Evolutionary conservation across 1,140 invertebrate species (phyloP), one percentile per base, ranked within the genome.

Genomic region (Chrysomallon squamiferum): DNA sequence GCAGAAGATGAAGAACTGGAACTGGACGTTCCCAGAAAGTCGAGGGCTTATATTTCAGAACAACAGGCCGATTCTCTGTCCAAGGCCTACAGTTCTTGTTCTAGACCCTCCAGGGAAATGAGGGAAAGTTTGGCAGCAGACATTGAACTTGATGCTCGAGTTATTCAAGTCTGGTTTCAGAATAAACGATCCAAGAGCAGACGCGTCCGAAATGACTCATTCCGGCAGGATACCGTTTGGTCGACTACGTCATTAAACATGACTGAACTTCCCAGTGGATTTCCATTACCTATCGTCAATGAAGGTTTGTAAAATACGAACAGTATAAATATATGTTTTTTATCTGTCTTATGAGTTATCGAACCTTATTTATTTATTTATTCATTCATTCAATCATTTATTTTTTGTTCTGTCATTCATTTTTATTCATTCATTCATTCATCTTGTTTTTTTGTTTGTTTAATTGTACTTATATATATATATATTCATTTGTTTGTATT

Each of bases 201-300:
- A 45, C 38, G 27, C 9, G 32, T 49, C n/a, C 13, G 2, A 15
- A 13, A 15, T 6, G 30, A 27, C 25, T n/a, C 18, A 0, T n/a
- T 20, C 2, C 6, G 4, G 15, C 20, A 38, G 18, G 11, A 25
- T 13, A 29, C 25, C n/a, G n/a, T 43, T 22, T 38, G 33, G 41
- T 43, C 33, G 13, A 18, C 13, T 22, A 22, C 32, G 9, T 20
- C 22, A 25, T 20, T 15, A 20, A 56, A 68, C 30, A 35, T 41
- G 35, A 45, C 45, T 7, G 49, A 61, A 1, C 67, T 62, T 6
- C 59, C 65, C 45, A 65, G 65, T 22, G 65, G 67, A 6, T 69
- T 61, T 29, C 71, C 71, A 15, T 22, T 69, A 2, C 71, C 71
- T 45, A 73, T 73, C 20, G 71, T 73, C 2, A 73, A 73, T 38